Percentiles rank a stretch among this genome's conserved stretches.
phyloP scores from a whole-genome alignment of 2,113 vertebrate species.

The Pao palembangensis region DNA sequence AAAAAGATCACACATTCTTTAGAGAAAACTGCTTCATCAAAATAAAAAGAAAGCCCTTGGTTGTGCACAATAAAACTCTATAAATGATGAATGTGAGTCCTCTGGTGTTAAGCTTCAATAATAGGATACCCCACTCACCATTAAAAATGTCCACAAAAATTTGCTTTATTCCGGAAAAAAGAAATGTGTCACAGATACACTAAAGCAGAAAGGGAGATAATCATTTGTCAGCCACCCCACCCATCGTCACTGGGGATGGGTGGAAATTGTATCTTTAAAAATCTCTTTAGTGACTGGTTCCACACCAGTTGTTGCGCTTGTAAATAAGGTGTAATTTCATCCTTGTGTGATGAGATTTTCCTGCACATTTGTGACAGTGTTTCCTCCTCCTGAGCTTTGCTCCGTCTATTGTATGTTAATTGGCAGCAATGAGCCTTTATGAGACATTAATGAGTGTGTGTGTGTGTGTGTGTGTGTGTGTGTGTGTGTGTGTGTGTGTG shows the following conservation, averaged over 20 bases:
- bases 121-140: constrained; percentile 41
- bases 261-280: too few species aligned
- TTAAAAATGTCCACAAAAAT: constrained; percentile 2
- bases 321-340: too few species aligned
- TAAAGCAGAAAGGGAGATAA: too few species aligned
- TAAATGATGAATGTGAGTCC: constrained; percentile 48
- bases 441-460: constrained; percentile 8
- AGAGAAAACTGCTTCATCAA: background rate
- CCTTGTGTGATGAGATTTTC: background rate
- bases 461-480: background rate
- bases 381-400: constrained; percentile 4
- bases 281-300: too few species aligned
- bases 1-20: too few species aligned
- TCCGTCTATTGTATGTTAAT: constrained; percentile 14
- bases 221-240: too few species aligned
- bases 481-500: too few species aligned
- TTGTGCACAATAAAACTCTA: constrained; percentile 40
- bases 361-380: background rate
- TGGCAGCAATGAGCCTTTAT: constrained; percentile 18
- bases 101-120: constrained; percentile 42
- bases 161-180: background rate
- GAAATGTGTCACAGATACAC: too few species aligned
- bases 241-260: too few species aligned
- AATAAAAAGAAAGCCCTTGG: background rate
- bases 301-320: too few species aligned